A percentile compares a stretch with the other conserved stretches of the same genome.
Conservation (phyloP, 2,888 invertebrate species). For the Crioceris asparagi region DNA sequence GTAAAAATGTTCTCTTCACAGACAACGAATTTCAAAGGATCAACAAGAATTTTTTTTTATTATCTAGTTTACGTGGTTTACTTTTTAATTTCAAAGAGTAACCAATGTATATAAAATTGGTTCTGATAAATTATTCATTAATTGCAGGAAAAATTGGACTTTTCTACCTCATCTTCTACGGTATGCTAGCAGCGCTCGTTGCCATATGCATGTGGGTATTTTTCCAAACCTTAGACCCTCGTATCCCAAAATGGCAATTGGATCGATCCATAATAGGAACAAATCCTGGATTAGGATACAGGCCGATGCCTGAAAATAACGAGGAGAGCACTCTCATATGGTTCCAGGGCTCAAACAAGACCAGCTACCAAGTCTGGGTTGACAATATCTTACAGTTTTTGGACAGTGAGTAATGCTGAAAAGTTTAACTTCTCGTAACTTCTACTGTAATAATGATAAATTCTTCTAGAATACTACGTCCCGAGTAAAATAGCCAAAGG, state of each 20-base stretch:
- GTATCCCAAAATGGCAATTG: constrained; percentile 82
- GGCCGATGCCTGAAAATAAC: constrained; percentile 80
- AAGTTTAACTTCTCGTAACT: too few species aligned
- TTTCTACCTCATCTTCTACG: constrained; percentile 94
- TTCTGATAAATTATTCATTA: too few species aligned
- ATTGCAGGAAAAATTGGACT: constrained; percentile 79
- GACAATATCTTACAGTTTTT: constrained; percentile 65
- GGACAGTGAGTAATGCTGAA: constrained; percentile 55
- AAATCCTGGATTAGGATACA: constrained; percentile 92
- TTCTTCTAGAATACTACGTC: constrained; percentile 33
- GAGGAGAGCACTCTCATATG: constrained; percentile 92
- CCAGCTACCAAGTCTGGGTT: constrained; percentile 71
- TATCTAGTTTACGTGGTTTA: too few species aligned
- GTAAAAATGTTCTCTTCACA: too few species aligned
- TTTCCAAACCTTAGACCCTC: constrained; percentile 79
- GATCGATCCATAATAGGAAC: constrained; percentile 82
- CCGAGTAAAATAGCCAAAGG: constrained; percentile 37
- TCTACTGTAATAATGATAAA: too few species aligned
- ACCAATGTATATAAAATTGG: too few species aligned
- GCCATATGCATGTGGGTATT: constrained; percentile 93
- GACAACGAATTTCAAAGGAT: too few species aligned
- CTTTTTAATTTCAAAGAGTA: too few species aligned
- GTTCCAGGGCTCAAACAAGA: constrained; percentile 74
- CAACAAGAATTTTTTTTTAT: too few species aligned
- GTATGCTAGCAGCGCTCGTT: constrained; percentile 82